Evolutionary conservation across 92 coral and sea anemone species (phyloP), one percentile per base, ranked within the genome.

Genomic region (Porites divaricata): DNA sequence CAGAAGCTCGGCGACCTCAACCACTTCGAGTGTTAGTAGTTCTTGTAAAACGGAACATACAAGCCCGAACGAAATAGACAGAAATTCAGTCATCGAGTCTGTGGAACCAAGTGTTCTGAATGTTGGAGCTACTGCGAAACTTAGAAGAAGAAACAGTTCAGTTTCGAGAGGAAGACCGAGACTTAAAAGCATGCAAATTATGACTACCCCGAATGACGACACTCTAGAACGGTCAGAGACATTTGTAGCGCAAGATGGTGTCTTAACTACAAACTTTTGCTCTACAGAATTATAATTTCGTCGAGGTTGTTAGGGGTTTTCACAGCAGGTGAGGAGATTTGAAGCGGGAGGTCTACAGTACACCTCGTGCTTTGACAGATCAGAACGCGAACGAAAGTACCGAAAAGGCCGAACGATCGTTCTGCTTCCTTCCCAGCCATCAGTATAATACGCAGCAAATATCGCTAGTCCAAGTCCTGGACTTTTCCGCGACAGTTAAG

Each of bases 221-320:
- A 75, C 15, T 2, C 75, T 63, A 17, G 81, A 64, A 64, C 75
- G 81, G 87, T 83, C 87, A 1, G 81, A 74, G 57, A 83, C 87
- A 20, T 83, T 83, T 75, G 74, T 83, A 15, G 87, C 78, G 28
- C 86, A 63, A 50, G 87, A 83, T 75, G 87, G 87, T 53, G 87
- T 83, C 25, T 72, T 83, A 21, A 83, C 87, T 8, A 83, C 87
- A 0, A 83, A 75, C 25, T 83, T 83, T 62, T 83, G 87, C 41
- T 83, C 87, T 11, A 83, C 87, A 19, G 87, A 83, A 51, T 65
- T 83, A 50, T 83, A 75, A 75, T 67, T 58, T 22, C 10, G 63
- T 50, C 11, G n/a, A 14, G 21, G 7, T 49, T 20, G 59, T 26
- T 49, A 72, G 12, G 49, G 15, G 15, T 25, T 2, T 14, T 12